Base-by-base conservation (phyloP, 2,113 vertebrate genomes). In the Reinhardtius hippoglossoides region DNA sequence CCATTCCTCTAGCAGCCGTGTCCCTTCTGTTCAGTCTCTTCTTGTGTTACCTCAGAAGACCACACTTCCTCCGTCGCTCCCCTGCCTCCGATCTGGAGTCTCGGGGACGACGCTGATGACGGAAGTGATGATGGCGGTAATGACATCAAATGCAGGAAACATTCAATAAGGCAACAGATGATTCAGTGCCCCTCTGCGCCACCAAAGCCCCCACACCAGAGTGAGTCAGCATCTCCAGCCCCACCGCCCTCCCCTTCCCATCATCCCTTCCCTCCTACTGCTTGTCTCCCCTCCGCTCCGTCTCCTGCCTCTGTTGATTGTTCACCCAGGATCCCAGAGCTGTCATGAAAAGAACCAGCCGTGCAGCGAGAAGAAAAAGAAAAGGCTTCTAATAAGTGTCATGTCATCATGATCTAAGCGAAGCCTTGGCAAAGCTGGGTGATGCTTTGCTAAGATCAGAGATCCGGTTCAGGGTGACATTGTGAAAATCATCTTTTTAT, bases 121-220 rank as follows among this genome's bases (percentile, higher is more conserved):
- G 85, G 67, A 24, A 67, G 68, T 27, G 81, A 86, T 80, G 84
- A 87, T 87, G 71, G 87, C 16, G 74, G 78, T 92, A 92, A 92
- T 89, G 81, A 84, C 87, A 88, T 91, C 84, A 89, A 66, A 84
- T 83, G 67, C 72, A 91, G 89, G 87, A 91, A 87, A 89, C 88
- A 74, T 89, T 92, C 81, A 87, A 89, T 90, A 89, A 88, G 71
- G 61, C 70, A 76, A 57, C 64, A 59, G 87, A 87, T 93, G 90
- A 92, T 91, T 92, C 87, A 82, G 81, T 76, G 78, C 65, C 80
- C 82, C 81, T 46, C 66, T 80, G 79, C n/a, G 48, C 74, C 76
- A 66, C 57, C 15, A 13, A 42, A 80, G 73, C 88, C 78, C 83
- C 86, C 84, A 86, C 87, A 55, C 60, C 1, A 59, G 60, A 52